Conservation (phyloP, 2,113 vertebrate genomes). For the Neogale vison region DNA sequence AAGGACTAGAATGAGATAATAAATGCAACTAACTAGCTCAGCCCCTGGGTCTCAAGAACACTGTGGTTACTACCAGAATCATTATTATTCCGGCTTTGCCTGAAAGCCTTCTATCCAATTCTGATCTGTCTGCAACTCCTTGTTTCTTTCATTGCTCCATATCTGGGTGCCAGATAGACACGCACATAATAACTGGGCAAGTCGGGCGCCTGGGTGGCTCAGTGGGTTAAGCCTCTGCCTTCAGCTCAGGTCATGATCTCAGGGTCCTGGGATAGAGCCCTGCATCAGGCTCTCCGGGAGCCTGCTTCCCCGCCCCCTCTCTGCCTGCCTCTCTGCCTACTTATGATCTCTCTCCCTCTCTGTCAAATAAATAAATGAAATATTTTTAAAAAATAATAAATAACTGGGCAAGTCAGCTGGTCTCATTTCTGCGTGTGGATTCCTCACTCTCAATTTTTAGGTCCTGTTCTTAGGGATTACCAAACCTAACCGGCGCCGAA, state of each 20-base stretch:
- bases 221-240: too few species aligned
- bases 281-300: too few species aligned
- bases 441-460: background rate
- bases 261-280: too few species aligned
- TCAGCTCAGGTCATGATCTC: too few species aligned
- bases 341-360: too few species aligned
- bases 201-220: background rate
- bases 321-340: too few species aligned
- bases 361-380: too few species aligned
- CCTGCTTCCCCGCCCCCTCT: too few species aligned
- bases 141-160: background rate
- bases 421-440: background rate
- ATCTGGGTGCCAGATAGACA: background rate
- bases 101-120: background rate
- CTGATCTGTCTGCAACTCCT: background rate
- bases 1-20: background rate
- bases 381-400: background rate
- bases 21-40: background rate
- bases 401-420: background rate
- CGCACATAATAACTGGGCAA: background rate
- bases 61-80: background rate
- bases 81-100: background rate
- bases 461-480: background rate
- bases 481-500: background rate
- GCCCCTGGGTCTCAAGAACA: background rate